These are phyloP conservation scores for Leucophora obtusa DNA, from an alignment of 2,888 invertebrate genomes.

Conservation along the genomic window DNA sequence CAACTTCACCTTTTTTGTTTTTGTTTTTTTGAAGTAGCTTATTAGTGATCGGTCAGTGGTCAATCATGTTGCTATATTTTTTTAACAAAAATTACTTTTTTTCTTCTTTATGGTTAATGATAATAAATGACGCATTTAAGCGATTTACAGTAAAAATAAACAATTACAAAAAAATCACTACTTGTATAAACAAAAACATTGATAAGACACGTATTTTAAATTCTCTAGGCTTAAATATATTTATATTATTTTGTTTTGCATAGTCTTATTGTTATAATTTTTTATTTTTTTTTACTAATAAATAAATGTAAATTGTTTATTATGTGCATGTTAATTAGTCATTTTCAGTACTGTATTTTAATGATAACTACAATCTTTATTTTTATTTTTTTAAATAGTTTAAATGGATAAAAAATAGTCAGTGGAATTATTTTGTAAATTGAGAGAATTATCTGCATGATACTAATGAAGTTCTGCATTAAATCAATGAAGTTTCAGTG, in stretches of 20 bases:
- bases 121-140: slow-evolving; percentile 3
- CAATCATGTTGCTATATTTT: neutral
- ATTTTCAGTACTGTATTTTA: neutral
- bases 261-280: neutral
- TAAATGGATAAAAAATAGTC: no score
- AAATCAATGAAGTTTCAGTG: no score
- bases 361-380: neutral
- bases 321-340: neutral
- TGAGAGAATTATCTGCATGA: no score
- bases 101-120: neutral
- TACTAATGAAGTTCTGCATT: no score
- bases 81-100: neutral
- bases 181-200: neutral
- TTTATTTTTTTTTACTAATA: neutral
- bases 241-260: neutral
- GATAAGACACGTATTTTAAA: neutral
- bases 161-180: neutral
- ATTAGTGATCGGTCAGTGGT: neutral
- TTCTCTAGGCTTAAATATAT: neutral
- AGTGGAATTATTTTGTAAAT: no score
- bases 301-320: neutral
- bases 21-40: neutral
- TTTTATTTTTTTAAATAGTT: neutral
- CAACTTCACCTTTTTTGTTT: neutral
- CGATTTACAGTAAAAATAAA: neutral